phyloP scores from a whole-genome alignment of 2,113 vertebrate species.

The Glaucidium brasilianum region DNA sequence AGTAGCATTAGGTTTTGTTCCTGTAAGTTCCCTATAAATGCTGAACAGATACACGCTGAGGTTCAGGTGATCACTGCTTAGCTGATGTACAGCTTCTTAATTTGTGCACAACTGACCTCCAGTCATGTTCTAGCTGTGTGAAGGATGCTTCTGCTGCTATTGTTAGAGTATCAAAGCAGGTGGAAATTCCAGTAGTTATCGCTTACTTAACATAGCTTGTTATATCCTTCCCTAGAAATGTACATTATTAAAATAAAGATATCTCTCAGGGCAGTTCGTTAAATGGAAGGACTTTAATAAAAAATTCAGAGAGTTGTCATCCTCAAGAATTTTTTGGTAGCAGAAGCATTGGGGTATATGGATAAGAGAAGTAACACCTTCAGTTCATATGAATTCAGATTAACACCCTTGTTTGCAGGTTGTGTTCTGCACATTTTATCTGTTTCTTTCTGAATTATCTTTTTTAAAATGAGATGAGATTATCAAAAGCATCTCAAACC shows the following conservation, averaged over 20 bases:
- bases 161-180: background rate
- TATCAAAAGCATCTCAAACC: background rate
- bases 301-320: background rate
- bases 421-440: background rate
- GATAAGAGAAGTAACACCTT: background rate
- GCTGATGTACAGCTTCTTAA: background rate
- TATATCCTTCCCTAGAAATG: background rate
- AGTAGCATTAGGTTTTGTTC: background rate
- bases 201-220: background rate
- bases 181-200: background rate
- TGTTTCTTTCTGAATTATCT: background rate
- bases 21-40: background rate
- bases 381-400: background rate
- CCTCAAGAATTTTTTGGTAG: background rate
- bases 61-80: background rate
- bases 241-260: background rate
- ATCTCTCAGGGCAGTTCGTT: background rate
- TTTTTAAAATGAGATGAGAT: background rate
- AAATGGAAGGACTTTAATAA: background rate
- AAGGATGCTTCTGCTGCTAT: background rate
- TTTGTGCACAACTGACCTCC: background rate
- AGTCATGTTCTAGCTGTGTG: background rate
- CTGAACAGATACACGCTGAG: background rate
- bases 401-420: background rate
- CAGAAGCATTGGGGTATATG: accelerated